phyloP scores from a whole-genome alignment of 2,797 vertebrate genomes.

The Natrix natrix region DNA sequence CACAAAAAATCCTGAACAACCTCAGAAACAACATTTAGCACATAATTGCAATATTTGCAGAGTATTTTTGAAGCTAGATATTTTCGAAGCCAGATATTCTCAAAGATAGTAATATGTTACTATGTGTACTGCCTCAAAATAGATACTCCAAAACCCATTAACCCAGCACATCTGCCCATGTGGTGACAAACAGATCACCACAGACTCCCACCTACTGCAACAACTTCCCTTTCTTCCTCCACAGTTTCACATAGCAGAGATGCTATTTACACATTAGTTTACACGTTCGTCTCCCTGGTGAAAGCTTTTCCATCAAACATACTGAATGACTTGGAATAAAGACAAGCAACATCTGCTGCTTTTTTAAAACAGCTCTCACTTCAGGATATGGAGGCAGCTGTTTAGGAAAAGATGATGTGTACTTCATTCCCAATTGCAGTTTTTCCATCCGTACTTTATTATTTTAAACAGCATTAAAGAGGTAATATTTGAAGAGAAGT shows the following conservation, averaged over 20 bases:
- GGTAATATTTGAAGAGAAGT: conserved; percentile 48
- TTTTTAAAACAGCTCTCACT: conserved; percentile 44
- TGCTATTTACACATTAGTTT: conserved; percentile 20
- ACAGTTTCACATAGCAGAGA: not conserved
- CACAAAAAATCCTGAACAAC: not conserved
- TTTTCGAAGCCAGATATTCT: too few relatives aligned
- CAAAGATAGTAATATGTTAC: not conserved
- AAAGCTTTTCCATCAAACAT: not conserved
- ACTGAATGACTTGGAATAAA: conserved; percentile 31
- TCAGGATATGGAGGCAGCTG: conserved; percentile 39
- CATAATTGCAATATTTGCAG: not conserved
- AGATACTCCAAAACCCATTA: not conserved
- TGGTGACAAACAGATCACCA: not conserved
- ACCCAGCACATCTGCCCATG: not conserved
- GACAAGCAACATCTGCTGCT: conserved; percentile 47
- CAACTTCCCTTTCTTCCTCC: conserved; percentile 10
- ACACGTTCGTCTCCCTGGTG: conserved; percentile 1
- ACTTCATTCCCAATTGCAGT: conserved; percentile 59
- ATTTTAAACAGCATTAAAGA: conserved; percentile 58
- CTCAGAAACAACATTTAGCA: not conserved
- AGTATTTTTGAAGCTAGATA: not conserved
- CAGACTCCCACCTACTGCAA: not conserved
- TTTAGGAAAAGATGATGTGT: conserved; percentile 48
- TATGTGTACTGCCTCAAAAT: not conserved
- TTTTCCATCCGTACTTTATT: conserved; percentile 54